These are phyloP conservation scores for Sciurus niger DNA, from an alignment of 2,113 vertebrate species.

Conservation along the genomic window DNA sequence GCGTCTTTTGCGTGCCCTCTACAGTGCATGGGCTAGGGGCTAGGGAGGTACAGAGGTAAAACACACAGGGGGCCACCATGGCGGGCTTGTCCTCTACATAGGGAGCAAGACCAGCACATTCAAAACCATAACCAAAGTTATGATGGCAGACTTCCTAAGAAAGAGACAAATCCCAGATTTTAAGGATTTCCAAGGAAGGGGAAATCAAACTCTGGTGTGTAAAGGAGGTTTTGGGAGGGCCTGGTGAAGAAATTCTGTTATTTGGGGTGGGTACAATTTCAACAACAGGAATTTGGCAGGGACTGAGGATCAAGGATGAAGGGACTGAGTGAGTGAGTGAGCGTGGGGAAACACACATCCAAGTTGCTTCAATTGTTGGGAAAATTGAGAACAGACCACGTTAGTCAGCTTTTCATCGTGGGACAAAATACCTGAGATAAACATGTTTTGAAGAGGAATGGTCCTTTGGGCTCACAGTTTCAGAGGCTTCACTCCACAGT, in stretches of 20 bases:
- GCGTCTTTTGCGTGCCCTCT: not conserved
- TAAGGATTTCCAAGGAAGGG: constrained; percentile 42
- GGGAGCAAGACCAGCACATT: not conserved
- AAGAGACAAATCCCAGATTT: not conserved
- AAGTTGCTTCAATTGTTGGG: not conserved
- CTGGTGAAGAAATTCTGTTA: not conserved
- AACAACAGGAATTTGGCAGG: not conserved
- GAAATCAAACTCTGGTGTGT: not conserved
- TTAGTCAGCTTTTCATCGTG: not conserved
- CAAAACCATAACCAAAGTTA: not conserved
- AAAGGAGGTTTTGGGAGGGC: not conserved
- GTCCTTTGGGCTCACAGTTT: not conserved
- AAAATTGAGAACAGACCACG: not conserved
- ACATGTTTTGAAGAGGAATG: not conserved
- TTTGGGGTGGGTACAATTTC: not conserved
- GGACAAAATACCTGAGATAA: not conserved
- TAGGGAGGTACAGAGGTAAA: not conserved
- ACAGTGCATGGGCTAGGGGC: too few species aligned
- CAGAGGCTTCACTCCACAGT: not conserved
- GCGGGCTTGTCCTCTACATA: not conserved
- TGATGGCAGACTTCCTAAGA: not conserved
- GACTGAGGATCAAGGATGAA: too few species aligned
- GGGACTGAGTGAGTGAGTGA: not conserved
- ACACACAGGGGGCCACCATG: not conserved
- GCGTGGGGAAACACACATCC: not conserved